These are phyloP conservation scores for Lacanobia oleracea DNA, from an alignment of 2,888 invertebrate species.

Conservation along the genomic window DNA sequence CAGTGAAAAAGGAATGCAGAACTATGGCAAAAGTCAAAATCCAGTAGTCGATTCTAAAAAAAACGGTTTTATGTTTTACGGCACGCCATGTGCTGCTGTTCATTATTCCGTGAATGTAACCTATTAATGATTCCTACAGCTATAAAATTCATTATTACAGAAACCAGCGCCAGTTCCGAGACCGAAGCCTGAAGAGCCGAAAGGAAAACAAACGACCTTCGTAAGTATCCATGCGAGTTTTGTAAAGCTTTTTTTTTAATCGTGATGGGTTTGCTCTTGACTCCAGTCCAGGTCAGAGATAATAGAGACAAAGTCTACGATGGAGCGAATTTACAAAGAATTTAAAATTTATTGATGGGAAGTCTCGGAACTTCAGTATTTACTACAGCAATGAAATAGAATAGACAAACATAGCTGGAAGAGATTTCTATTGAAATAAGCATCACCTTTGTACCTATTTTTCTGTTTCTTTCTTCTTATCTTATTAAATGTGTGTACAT, in stretches of 20 bases:
- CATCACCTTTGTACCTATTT: no score
- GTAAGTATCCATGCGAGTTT: constrained; percentile 77
- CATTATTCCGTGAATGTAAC: background rate
- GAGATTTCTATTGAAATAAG: no score
- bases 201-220: constrained; percentile 88
- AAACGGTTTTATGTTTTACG: background rate
- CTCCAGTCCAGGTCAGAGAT: no score
- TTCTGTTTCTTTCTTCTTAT: no score
- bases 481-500: no score
- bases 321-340: no score
- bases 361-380: background rate
- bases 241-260: background rate
- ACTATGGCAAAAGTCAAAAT: no score
- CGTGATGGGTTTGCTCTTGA: no score
- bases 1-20: background rate
- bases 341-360: no score
- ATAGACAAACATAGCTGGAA: background rate
- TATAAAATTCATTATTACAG: constrained; percentile 65
- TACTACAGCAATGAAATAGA: background rate
- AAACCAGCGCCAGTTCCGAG: constrained; percentile 84
- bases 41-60: background rate
- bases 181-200: constrained; percentile 80
- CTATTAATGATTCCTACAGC: background rate
- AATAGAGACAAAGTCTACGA: no score
- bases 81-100: background rate